These are phyloP conservation scores for Xiphorhynchus elegans DNA, from an alignment of 2,113 vertebrate species.

Conservation along the genomic window DNA sequence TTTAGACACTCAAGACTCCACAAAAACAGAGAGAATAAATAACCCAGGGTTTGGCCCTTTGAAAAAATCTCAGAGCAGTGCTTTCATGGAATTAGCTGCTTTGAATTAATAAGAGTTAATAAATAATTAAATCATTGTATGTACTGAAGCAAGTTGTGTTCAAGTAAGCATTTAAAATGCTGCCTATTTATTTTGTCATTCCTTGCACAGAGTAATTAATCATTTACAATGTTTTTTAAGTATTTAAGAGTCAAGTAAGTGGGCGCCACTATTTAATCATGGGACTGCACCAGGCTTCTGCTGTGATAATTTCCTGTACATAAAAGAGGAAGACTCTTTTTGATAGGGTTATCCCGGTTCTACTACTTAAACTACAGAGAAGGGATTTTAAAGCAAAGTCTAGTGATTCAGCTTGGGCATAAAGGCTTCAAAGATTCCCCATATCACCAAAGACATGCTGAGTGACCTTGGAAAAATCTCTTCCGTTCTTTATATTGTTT, in stretches of 20 bases:
- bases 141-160: conserved; percentile 33
- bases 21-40: neutral
- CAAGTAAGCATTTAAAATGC: conserved; percentile 46
- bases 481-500: neutral
- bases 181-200: conserved; percentile 43
- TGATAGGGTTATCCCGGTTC: neutral
- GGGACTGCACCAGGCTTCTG: neutral
- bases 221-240: conserved; percentile 60
- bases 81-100: conserved; percentile 44
- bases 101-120: conserved; percentile 55
- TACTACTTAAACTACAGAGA: neutral
- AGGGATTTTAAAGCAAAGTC: neutral
- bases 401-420: neutral
- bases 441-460: neutral
- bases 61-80: neutral
- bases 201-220: conserved; percentile 49
- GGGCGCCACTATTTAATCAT: conserved; percentile 4
- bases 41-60: neutral
- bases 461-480: conserved; percentile 34
- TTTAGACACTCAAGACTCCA: neutral
- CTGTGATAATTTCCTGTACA: neutral
- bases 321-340: neutral
- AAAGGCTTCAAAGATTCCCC: neutral
- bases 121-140: conserved; percentile 53
- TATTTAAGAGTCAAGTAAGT: conserved; percentile 46